Percentiles rank a stretch among this genome's conserved stretches.
Evolutionary conservation across 1,140 invertebrate genomes (phyloP).

Genomic region (Glossosoma conforme): DNA sequence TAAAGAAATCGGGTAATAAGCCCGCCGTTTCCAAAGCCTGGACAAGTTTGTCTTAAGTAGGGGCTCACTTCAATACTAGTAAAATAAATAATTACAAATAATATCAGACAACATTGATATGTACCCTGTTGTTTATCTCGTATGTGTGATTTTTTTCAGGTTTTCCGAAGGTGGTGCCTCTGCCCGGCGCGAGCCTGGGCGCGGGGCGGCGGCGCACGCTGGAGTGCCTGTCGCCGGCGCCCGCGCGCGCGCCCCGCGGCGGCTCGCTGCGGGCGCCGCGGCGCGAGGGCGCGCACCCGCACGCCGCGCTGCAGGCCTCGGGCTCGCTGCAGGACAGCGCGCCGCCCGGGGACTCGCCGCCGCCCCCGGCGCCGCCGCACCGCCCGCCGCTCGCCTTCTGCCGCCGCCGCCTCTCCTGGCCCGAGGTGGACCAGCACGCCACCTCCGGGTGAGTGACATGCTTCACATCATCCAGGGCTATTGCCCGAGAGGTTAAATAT

Average conservation of each 20-base stretch:
- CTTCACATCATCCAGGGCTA: too few species aligned
- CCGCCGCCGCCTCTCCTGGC: conserved; percentile 70
- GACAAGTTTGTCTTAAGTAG: too few species aligned
- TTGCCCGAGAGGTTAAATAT: too few species aligned
- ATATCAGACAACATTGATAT: conserved; percentile 1
- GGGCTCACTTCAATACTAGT: too few species aligned
- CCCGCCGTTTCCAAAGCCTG: background rate
- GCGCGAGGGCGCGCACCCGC: conserved; percentile 37
- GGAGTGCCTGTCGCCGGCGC: conserved; percentile 56
- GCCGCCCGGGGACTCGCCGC: conserved; percentile 40
- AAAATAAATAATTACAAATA: too few species aligned
- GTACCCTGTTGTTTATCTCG: background rate
- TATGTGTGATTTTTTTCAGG: conserved; percentile 36
- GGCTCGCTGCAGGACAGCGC: conserved; percentile 60
- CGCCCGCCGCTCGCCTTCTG: conserved; percentile 64
- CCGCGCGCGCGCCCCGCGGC: conserved; percentile 45
- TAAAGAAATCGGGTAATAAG: background rate
- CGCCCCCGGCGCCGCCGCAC: conserved; percentile 52
- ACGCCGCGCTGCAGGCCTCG: conserved; percentile 56
- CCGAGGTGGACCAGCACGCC: conserved; percentile 73
- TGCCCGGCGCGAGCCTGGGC: conserved; percentile 55
- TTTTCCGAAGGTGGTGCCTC: conserved; percentile 59
- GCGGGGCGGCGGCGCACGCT: conserved; percentile 52
- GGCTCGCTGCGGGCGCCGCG: conserved; percentile 57
- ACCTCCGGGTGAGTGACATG: conserved; percentile 64